phyloP scores from a whole-genome alignment of 2,888 invertebrate genomes.

The Euzetes globulus region DNA sequence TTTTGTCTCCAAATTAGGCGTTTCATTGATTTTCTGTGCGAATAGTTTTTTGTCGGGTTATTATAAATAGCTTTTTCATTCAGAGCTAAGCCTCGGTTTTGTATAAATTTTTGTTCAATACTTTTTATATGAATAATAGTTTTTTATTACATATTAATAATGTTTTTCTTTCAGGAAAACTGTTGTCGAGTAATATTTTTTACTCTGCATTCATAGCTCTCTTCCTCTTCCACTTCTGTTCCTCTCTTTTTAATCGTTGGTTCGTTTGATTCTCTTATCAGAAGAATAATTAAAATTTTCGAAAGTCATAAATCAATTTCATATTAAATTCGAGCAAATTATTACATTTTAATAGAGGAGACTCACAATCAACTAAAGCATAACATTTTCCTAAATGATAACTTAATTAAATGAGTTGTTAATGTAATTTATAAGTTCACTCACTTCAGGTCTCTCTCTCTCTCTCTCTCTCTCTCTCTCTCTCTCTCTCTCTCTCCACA shows the following conservation, averaged over 20 bases:
- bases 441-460: neutral
- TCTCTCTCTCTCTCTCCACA: neutral
- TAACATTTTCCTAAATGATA: conserved; percentile 18
- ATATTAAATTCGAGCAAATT: conserved; percentile 12
- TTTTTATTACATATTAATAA: conserved; percentile 15
- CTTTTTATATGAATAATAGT: neutral
- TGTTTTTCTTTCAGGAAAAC: neutral
- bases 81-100: neutral
- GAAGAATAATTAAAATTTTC: conserved; percentile 9
- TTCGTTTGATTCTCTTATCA: neutral
- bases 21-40: conserved; percentile 10
- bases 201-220: neutral
- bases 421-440: conserved; percentile 14
- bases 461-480: neutral
- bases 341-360: neutral
- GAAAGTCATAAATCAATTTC: conserved; percentile 22
- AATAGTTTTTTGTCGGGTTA: neutral
- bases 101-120: neutral
- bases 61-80: neutral
- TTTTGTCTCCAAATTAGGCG: conserved; percentile 6
- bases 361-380: conserved; percentile 1
- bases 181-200: neutral
- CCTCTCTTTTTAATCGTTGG: neutral
- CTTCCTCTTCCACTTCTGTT: neutral
- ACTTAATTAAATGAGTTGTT: conserved; percentile 24